phyloP scores from a whole-genome alignment of 2,113 vertebrate species.

The Centropus bengalensis region DNA sequence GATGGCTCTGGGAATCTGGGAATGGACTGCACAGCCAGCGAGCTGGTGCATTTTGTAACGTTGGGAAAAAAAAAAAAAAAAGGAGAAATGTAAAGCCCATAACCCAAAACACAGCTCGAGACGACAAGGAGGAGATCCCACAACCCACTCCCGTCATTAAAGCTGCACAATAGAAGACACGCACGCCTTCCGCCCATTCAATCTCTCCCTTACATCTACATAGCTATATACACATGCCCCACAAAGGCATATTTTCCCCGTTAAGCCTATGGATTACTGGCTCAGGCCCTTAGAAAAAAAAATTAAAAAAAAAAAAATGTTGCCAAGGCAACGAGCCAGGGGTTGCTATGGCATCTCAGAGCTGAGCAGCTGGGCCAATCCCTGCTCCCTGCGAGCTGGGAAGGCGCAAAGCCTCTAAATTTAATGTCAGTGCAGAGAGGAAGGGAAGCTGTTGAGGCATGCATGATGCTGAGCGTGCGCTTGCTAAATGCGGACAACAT shows the following conservation, averaged over 20 bases:
- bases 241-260: constrained; percentile 58
- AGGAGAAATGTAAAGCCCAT: background rate
- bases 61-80: background rate
- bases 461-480: constrained; percentile 77
- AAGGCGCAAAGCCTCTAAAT: constrained; percentile 84
- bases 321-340: constrained; percentile 95
- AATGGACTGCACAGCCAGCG: background rate
- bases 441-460: constrained; percentile 87
- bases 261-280: constrained; percentile 88
- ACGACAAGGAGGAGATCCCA: background rate
- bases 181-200: constrained; percentile 31
- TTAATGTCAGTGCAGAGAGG: constrained; percentile 86
- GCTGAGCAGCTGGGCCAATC: constrained; percentile 96
- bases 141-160: background rate
- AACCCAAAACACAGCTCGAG: background rate
- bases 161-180: background rate
- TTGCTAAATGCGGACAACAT: constrained; percentile 71
- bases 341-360: constrained; percentile 98
- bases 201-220: constrained; percentile 58
- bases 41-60: background rate
- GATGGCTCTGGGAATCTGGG: background rate
- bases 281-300: constrained; percentile 77
- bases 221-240: constrained; percentile 45
- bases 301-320: constrained; percentile 78
- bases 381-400: constrained; percentile 86